phyloP scores from a whole-genome alignment of 2,113 vertebrate species.

The Ciconia maguari region DNA sequence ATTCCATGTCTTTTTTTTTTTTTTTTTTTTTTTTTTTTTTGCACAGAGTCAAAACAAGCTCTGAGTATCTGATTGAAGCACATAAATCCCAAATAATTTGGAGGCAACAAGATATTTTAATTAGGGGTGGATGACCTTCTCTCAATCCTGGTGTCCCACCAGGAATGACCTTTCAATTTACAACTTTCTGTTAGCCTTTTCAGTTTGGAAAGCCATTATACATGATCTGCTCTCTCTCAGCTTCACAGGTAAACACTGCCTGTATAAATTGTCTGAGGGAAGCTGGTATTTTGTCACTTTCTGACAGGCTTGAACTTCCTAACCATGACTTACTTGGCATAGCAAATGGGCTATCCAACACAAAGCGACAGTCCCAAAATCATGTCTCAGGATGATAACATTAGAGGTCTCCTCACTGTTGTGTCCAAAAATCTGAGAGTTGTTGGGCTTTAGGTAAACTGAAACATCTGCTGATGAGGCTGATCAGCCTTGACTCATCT shows the following conservation, averaged over 20 bases:
- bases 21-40: not conserved
- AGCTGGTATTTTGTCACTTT: slow-evolving; percentile 14
- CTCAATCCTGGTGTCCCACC: slow-evolving; percentile 25
- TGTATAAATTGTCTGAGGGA: not conserved
- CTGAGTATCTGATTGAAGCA: not conserved
- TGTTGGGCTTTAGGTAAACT: not conserved
- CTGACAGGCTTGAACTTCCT: not conserved
- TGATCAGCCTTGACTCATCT: not conserved
- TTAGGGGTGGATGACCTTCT: slow-evolving; percentile 42
- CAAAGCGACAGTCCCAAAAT: not conserved
- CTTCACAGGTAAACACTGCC: slow-evolving; percentile 14
- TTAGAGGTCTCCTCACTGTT: not conserved
- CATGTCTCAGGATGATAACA: not conserved
- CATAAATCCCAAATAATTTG: not conserved
- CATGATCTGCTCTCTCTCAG: slow-evolving; percentile 34
- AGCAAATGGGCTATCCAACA: not conserved
- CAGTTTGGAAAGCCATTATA: slow-evolving; percentile 32
- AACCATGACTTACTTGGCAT: not conserved
- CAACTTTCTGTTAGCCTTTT: slow-evolving; percentile 67
- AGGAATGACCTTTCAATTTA: slow-evolving; percentile 69
- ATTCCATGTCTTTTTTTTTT: not conserved
- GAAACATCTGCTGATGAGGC: not conserved
- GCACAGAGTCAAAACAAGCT: not conserved
- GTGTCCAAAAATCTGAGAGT: not conserved
- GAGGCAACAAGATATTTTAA: slow-evolving; percentile 37